Conservation (phyloP, 2,888 invertebrate genomes). For the Rugalucina vietnamica region DNA sequence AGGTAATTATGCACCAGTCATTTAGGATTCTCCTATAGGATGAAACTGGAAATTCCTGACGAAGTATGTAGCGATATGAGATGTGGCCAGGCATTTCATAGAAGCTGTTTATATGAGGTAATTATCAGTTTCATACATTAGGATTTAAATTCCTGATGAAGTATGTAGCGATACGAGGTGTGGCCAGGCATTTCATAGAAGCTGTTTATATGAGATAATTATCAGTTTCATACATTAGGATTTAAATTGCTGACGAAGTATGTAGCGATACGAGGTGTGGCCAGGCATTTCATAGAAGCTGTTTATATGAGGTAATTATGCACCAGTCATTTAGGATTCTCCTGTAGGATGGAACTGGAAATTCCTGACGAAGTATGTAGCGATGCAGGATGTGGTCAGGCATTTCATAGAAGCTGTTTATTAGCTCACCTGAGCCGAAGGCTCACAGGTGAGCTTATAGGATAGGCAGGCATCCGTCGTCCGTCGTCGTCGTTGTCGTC, state of each 20-base stretch:
- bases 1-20: too few species aligned
- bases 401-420: conserved; percentile 83
- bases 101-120: conserved; percentile 83
- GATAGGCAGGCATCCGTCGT: too few species aligned
- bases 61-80: conserved; percentile 81
- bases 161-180: conserved; percentile 82
- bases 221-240: too few species aligned
- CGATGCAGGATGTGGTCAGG: conserved; percentile 81
- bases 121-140: too few species aligned
- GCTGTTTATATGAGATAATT: conserved; percentile 83
- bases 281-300: conserved; percentile 82
- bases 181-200: conserved; percentile 82
- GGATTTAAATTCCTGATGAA: too few species aligned
- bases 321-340: too few species aligned
- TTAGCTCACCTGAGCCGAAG: too few species aligned
- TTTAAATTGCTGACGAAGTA: conserved; percentile 80
- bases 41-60: conserved; percentile 81
- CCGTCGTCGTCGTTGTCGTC: too few species aligned
- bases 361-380: conserved; percentile 83
- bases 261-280: conserved; percentile 83
- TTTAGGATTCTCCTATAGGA: too few species aligned
- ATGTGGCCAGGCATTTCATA: conserved; percentile 83
- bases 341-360: conserved; percentile 80
- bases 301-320: conserved; percentile 82
- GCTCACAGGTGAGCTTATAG: too few species aligned